These are phyloP conservation scores for Motacilla tschutschensis DNA, from an alignment of 2,113 vertebrate genomes.

Conservation along the genomic window DNA sequence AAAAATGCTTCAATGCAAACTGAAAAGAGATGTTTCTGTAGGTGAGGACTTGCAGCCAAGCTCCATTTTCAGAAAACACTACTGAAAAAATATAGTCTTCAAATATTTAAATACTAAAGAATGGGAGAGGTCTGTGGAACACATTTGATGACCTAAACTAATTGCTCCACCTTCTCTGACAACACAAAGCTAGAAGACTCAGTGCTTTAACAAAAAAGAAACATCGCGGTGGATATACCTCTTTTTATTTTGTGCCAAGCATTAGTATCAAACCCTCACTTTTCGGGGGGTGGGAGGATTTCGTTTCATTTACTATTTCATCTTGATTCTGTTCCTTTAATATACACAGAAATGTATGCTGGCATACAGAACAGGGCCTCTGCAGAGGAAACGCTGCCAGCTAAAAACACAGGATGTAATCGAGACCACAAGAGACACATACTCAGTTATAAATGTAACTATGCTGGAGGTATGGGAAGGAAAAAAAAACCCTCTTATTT, in stretches of 20 bases:
- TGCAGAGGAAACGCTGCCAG: constrained; percentile 77
- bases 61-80: constrained; percentile 25
- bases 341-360: constrained; percentile 52
- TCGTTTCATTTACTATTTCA: constrained; percentile 43
- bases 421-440: constrained; percentile 75
- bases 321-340: constrained; percentile 52
- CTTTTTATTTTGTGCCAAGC: constrained; percentile 18
- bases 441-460: constrained; percentile 68
- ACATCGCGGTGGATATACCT: not conserved
- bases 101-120: not conserved
- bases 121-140: not conserved
- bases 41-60: constrained; percentile 41
- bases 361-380: constrained; percentile 68
- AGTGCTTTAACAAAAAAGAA: not conserved
- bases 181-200: not conserved
- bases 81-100: constrained; percentile 18
- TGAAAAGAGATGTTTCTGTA: constrained; percentile 55
- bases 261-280: not conserved
- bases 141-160: not conserved
- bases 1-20: constrained; percentile 63
- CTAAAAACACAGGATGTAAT: constrained; percentile 79
- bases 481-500: not conserved
- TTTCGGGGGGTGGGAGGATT: not conserved
- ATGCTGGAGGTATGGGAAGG: constrained; percentile 62
- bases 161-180: not conserved